These are phyloP conservation scores for Aegotheles bennettii DNA, from an alignment of 2,113 vertebrate genomes.

Conservation along the genomic window DNA sequence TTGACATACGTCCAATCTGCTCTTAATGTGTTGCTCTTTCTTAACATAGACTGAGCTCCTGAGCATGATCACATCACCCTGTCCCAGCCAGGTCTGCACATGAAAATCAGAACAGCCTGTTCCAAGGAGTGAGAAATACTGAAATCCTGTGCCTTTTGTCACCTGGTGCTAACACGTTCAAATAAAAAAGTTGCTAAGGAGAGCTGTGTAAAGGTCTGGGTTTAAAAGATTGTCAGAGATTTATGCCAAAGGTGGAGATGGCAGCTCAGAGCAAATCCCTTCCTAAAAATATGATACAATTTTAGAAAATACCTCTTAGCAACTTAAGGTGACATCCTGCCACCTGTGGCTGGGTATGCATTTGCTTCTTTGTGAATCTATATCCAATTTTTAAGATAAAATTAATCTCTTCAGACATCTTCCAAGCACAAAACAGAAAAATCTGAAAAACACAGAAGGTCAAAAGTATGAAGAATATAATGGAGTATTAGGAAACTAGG, in stretches of 20 bases:
- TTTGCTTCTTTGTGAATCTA: background rate
- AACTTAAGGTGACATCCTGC: background rate
- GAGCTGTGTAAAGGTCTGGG: background rate
- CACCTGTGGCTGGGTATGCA: background rate
- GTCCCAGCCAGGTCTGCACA: background rate
- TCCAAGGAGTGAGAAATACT: background rate
- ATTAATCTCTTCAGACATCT: background rate
- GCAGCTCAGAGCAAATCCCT: background rate
- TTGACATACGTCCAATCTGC: background rate
- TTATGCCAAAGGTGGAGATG: background rate
- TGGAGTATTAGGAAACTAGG: background rate
- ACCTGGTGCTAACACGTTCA: background rate
- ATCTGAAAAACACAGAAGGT: background rate
- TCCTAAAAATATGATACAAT: background rate
- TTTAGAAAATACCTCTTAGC: background rate
- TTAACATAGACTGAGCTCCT: background rate
- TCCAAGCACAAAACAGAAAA: background rate
- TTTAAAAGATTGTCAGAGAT: background rate
- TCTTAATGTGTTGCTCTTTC: background rate
- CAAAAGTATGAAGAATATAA: background rate
- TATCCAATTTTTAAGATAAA: background rate
- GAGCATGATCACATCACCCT: rapidly evolving
- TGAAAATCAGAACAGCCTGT: background rate
- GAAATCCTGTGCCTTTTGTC: rapidly evolving
- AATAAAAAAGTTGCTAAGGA: background rate